Percentiles rank a stretch among this genome's conserved stretches.
These are phyloP conservation scores for Drosophila arizonae DNA, from an alignment of 1,140 invertebrate genomes.

Conservation along the genomic window DNA sequence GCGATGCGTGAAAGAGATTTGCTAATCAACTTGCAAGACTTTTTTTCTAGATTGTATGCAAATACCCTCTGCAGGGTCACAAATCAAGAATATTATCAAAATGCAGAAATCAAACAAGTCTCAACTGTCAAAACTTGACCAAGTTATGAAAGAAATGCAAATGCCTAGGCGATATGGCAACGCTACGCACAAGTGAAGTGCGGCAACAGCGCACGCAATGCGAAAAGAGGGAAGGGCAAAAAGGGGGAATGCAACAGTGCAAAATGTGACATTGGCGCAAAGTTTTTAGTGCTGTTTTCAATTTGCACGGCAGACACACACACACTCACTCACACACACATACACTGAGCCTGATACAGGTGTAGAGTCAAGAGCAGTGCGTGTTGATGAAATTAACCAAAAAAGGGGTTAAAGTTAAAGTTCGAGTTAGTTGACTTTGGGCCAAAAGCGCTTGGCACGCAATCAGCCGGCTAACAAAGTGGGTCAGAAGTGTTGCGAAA, in stretches of 20 bases:
- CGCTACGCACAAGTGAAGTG: constrained; percentile 39
- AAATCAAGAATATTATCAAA: constrained; percentile 31
- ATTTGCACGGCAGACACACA: constrained; percentile 43
- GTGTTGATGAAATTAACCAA: constrained; percentile 79
- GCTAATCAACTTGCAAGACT: constrained; percentile 19
- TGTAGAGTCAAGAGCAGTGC: constrained; percentile 60
- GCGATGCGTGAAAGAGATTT: neutral
- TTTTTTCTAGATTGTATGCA: neutral
- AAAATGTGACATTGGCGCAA: constrained; percentile 65
- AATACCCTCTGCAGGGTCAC: neutral
- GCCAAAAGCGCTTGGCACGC: constrained; percentile 56
- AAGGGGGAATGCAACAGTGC: constrained; percentile 65
- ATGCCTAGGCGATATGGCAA: constrained; percentile 32
- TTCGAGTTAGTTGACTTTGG: constrained; percentile 74
- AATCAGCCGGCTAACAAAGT: constrained; percentile 67
- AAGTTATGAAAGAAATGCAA: constrained; percentile 66
- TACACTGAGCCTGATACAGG: neutral
- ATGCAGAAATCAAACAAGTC: constrained; percentile 47
- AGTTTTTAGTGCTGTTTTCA: constrained; percentile 56
- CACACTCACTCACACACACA: constrained; percentile 10
- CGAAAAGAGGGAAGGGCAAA: neutral
- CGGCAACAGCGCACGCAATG: neutral
- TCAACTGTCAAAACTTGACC: constrained; percentile 41
- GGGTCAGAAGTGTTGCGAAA: constrained; percentile 66
- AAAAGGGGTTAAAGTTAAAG: constrained; percentile 63